Evolutionary conservation across 2,888 invertebrate species (phyloP), one percentile per base, ranked within the genome.

Genomic region (Antitype chi): DNA sequence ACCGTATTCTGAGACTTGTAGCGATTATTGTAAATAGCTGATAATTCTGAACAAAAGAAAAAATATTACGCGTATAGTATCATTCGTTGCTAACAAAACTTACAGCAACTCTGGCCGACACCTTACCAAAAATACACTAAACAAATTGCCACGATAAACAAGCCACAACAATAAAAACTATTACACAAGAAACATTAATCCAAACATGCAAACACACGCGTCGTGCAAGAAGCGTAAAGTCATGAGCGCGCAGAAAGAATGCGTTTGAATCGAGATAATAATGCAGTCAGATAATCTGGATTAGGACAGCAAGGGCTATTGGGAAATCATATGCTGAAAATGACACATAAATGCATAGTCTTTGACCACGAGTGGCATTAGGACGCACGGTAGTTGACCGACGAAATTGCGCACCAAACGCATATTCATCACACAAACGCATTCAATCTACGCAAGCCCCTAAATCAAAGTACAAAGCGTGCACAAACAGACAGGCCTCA

Each of bases 401-500:
- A 49, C 5, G 25, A 15, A 38, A 52, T 67, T 67, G 25, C 15
- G 6, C 17, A 68, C 17, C 6, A 64, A 43, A 38, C 17, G 5
- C n/a, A 49, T 28, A 13, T 25, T 66, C 13, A 28, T 9, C 25
- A 17, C 25, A 57, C 25, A 17, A 47, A 32, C 47, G 55, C 52
- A 68, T 74, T 76, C 67, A 32, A 64, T 80, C 70, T 38, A 25
- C 66, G 23, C 64, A 5, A 74, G 23, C 25, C 28, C 28, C 28
- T 32, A 63, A 71, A 52, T 70, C 69, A 63, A 71, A 77, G 62
- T 76, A 85, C 76, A 74, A 78, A 79, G 74, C 74, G 63, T 85
- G 76, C 70, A 79, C 60, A 72, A 78, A 78, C 87, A 81, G 69
- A 66, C 43, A 85, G 64, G 63, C 25, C 59, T 71, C 28, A 66